Base-by-base conservation (phyloP, 2,797 vertebrate species). In the Anguilla anguilla region DNA sequence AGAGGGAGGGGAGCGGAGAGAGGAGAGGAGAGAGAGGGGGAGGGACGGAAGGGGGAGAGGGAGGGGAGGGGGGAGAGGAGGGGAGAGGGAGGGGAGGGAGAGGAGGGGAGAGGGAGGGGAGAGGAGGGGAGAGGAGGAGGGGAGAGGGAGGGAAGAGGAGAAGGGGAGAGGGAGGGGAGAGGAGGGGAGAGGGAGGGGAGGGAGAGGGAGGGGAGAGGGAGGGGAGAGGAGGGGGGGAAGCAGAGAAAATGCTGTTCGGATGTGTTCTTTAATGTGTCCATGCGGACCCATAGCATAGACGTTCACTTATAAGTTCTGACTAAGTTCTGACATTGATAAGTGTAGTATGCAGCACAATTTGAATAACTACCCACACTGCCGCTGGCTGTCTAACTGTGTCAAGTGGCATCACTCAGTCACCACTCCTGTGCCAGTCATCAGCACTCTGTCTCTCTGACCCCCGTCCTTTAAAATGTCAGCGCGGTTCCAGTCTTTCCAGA, bases 1-100 rank as follows among this genome's bases (percentile, higher is more conserved):
- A 35, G n/a, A n/a, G n/a, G n/a, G 1, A 2, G 39, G 39, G 39
- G 39, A 2, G 39, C 2, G 39, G 39, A n/a, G n/a, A n/a, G 39
- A 3, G 35, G 15, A 19, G 4, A 9, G 22, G 31, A 5, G 28
- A n/a, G n/a, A 17, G 15, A 17, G 10, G 17, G 35, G 1, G n/a
- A 10, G 90, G 94, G 96, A 87, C 96, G 97, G 91, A 81, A 94
- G 2, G 51, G 74, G 39, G 6, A 1, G 1, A 1, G 17, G 0
- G n/a, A 17, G 0, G 0, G 39, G 39, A 46, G 10, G 25, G 11
- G 31, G 11, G 31, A n/a, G 2, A 39, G 3, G 72, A 19, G 22
- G 0, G 43, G 22, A 6, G 6, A 15, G 22, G 43, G 7, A 10
- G 17, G 7, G n/a, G 22, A 3, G 17, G 3, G 43, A 1, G 22